Evolutionary conservation across 37 sponge, comb jelly and placozoan genomes (phyloP).

Genomic region (Aplysina aerophoba): DNA sequence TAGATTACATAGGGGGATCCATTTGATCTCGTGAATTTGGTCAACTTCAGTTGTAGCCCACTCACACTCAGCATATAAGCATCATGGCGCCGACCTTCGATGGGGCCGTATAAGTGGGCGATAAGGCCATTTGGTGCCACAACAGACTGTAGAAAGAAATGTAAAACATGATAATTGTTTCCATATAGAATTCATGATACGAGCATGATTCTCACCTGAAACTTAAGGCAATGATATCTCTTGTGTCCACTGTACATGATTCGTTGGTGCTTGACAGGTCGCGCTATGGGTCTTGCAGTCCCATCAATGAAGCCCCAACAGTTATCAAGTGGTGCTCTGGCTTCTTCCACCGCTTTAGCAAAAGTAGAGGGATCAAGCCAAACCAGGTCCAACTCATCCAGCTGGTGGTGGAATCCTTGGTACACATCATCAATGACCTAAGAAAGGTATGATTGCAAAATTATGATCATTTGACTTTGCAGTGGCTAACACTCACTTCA

Average conservation of each 20-base stretch:
- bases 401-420: not conserved
- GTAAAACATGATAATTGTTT: not conserved
- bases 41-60: not conserved
- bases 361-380: not conserved
- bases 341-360: not conserved
- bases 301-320: constrained; percentile 8
- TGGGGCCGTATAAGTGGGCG: not conserved
- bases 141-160: constrained; percentile 1
- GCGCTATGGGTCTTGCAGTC: not conserved
- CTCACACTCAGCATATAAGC: not conserved
- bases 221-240: not conserved
- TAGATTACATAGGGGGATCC: constrained; percentile 11
- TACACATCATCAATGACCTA: not conserved
- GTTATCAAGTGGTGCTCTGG: not conserved
- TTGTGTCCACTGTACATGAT: constrained; percentile 15
- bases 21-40: not conserved
- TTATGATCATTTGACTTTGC: too few species aligned
- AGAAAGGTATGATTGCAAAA: too few species aligned
- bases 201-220: not conserved
- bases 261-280: not conserved
- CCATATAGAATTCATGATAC: not conserved
- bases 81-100: constrained; percentile 17
- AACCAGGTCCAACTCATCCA: not conserved
- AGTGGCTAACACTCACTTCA: not conserved
- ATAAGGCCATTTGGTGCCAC: constrained; percentile 2